These are phyloP conservation scores for Theonella swinhoei DNA, from an alignment of 37 sponge, comb jelly and placozoan species.

Conservation along the genomic window DNA sequence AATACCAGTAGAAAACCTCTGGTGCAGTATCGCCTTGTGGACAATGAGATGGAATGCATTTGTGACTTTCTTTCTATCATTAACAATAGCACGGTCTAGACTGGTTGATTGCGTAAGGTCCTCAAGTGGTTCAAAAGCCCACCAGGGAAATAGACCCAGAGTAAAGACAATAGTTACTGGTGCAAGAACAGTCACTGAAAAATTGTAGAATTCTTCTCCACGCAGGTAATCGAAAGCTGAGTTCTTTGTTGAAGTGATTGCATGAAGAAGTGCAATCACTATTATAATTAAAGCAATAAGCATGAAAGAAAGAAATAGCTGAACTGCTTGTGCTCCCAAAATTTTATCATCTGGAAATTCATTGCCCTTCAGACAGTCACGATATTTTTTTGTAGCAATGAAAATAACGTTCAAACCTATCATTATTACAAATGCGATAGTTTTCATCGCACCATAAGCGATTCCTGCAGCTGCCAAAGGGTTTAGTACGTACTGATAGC, in stretches of 20 bases:
- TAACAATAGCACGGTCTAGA: too few relatives aligned
- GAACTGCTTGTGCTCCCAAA: too few relatives aligned
- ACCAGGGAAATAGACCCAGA: neutral
- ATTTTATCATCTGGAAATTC: too few relatives aligned
- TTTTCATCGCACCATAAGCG: neutral
- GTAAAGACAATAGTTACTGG: neutral
- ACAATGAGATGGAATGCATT: neutral
- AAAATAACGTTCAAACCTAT: neutral
- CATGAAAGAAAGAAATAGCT: neutral
- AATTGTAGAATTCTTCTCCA: neutral
- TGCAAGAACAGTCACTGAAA: neutral
- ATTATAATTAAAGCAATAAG: neutral
- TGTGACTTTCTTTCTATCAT: too few relatives aligned
- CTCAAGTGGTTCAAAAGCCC: neutral
- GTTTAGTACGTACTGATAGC: neutral
- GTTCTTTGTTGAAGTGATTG: neutral
- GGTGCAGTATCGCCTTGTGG: neutral
- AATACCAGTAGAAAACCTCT: neutral
- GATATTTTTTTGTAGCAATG: neutral
- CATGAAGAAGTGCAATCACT: neutral
- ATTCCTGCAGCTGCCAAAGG: neutral
- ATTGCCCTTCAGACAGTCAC: neutral
- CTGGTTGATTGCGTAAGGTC: too few relatives aligned
- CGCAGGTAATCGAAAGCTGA: neutral
- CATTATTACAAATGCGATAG: neutral